Evolutionary conservation across 2,888 invertebrate species (phyloP), one percentile per base, ranked within the genome.

Genomic region (Brachyopa scutellaris): DNA sequence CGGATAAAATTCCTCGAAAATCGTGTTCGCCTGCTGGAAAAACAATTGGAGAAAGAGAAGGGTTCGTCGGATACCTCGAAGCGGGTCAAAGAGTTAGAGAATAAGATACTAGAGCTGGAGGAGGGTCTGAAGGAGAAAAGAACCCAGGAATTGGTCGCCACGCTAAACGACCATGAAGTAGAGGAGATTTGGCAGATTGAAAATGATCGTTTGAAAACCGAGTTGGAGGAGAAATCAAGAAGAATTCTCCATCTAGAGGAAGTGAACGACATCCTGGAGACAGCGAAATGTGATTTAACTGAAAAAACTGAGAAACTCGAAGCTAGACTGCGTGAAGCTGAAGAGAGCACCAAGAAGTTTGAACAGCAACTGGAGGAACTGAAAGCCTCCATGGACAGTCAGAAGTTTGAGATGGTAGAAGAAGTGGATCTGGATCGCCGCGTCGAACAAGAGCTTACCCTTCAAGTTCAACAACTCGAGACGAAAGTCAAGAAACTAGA

Each of bases 91-190:
- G 80, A 83, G 23, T 70, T 88, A 8, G 87, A 88, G 51, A 85
- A 78, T 31, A 86, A 86, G 66, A 93, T 97, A 51, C 90, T 97
- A 84, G 97, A 97, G 89, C 91, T 95, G 55, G 95, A 96, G 90
- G 97, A 97, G 88, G 94, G 94, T 89, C 91, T 96, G 2, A 94
- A 93, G 95, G 96, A 90, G 95, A 96, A 89, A 95, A 96, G 78
- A 40, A 78, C 77, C 11, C 53, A 21, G 0, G 78, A 78, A 4
- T 66, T 73, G 29, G 57, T 72, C 2, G 80, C 80, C 6, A 64
- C 55, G 2, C 31, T 82, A 86, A 94, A 94, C 88, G 95, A 96
- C 88, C 91, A 94, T 23, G 91, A 92, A 9, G 91, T 94, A 89
- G 95, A 96, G 91, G 91, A 91, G 49, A 93, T 94, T 82, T 93